phyloP scores from a whole-genome alignment of 53 echinoderm and acorn worm genomes.

The Holothuria leucospilota region DNA sequence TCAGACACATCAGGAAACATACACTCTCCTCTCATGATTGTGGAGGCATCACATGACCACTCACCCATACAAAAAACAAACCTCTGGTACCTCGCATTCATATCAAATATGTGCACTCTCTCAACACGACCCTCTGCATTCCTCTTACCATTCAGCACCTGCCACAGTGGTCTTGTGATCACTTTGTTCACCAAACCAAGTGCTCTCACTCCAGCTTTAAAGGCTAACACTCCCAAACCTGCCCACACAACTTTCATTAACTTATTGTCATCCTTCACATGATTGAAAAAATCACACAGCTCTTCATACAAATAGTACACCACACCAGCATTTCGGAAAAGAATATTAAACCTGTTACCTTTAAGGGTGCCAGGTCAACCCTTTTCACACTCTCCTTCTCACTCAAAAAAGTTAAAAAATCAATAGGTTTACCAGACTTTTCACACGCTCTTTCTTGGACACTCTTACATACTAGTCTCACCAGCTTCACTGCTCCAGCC shows the following conservation, averaged over 20 bases:
- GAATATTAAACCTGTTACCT: neutral
- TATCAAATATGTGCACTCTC: conserved; percentile 21
- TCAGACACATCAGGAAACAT: conserved; percentile 35
- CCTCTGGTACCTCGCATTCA: conserved; percentile 41
- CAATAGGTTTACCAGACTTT: neutral
- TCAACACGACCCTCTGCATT: conserved; percentile 1
- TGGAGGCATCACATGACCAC: conserved; percentile 41
- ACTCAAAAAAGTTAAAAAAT: neutral
- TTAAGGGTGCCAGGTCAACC: neutral
- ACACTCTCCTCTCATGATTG: conserved; percentile 49
- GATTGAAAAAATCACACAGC: conserved; percentile 17
- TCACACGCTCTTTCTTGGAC: neutral
- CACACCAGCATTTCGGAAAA: conserved; percentile 5
- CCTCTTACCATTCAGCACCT: conserved; percentile 4
- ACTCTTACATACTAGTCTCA: conserved; percentile 3
- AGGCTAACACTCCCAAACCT: conserved; percentile 36
- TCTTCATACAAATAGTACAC: neutral
- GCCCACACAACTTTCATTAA: conserved; percentile 61
- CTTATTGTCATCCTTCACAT: conserved; percentile 41
- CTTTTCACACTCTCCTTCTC: neutral
- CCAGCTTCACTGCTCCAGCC: neutral
- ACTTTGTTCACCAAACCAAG: conserved; percentile 4
- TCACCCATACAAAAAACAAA: neutral
- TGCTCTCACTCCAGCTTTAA: conserved; percentile 35
- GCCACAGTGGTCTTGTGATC: conserved; percentile 52